Conservation (phyloP, 2,113 vertebrate genomes). For the Geothlypis trichas region DNA sequence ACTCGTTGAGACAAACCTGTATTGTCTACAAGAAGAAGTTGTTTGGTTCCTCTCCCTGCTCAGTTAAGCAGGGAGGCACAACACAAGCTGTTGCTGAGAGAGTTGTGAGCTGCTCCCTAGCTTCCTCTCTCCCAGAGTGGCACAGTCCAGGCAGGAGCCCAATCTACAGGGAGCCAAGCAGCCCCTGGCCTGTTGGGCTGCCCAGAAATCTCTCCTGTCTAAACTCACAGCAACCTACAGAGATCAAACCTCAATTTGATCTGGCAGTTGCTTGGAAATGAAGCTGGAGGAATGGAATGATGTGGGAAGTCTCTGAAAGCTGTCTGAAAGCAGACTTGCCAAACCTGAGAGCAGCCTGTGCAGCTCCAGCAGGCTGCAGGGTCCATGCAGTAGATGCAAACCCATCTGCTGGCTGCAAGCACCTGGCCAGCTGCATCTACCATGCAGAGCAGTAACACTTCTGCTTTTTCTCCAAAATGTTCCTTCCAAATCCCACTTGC, state of each 20-base stretch:
- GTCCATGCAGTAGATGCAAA: not conserved
- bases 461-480: not conserved
- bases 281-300: not conserved
- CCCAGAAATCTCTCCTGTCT: not conserved
- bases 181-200: fast-evolving
- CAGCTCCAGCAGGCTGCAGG: not conserved
- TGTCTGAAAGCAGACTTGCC: not conserved
- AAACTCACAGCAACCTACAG: not conserved
- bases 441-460: not conserved
- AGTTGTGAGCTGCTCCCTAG: not conserved
- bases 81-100: not conserved
- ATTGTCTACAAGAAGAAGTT: not conserved
- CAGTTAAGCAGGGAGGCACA: not conserved
- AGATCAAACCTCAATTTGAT: not conserved
- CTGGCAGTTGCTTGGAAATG: not conserved
- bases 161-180: not conserved
- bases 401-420: not conserved
- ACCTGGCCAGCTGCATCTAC: not conserved
- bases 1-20: not conserved
- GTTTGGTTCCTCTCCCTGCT: not conserved
- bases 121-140: not conserved
- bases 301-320: not conserved
- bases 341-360: not conserved
- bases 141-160: not conserved
- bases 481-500: not conserved